Percentiles rank a stretch among this genome's conserved stretches.
These are phyloP conservation scores for Protaetia brevitarsis DNA, from an alignment of 1,140 invertebrate genomes.

Conservation along the genomic window DNA sequence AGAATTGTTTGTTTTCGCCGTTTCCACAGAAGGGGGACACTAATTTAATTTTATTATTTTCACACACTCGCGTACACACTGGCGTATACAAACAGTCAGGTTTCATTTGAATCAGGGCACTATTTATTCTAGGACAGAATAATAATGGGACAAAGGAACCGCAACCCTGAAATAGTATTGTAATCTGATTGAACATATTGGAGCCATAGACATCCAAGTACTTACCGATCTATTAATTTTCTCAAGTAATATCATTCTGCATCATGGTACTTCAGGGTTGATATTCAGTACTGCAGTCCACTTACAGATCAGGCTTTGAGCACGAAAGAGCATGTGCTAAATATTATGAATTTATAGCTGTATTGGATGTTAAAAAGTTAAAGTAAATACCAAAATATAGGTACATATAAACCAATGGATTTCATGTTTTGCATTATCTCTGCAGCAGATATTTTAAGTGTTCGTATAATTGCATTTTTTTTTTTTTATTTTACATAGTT, in stretches of 20 bases:
- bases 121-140: background rate
- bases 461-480: too few species aligned
- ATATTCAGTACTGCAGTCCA: too few species aligned
- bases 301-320: too few species aligned
- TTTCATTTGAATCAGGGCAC: constrained; percentile 1
- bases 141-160: background rate
- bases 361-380: too few species aligned
- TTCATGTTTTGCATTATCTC: too few species aligned
- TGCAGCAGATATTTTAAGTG: too few species aligned
- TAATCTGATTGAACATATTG: background rate
- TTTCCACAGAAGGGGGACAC: constrained; percentile 25
- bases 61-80: constrained; percentile 17
- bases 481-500: too few species aligned
- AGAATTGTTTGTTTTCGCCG: constrained; percentile 33
- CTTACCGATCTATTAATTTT: background rate
- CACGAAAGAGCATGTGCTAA: too few species aligned
- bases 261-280: too few species aligned
- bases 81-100: constrained; percentile 2
- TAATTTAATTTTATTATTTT: constrained; percentile 34
- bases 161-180: background rate
- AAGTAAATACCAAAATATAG: too few species aligned
- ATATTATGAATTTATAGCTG: too few species aligned
- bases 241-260: background rate
- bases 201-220: background rate
- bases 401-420: too few species aligned